Evolutionary conservation across 2,888 invertebrate genomes (phyloP), one percentile per base, ranked within the genome.

Genomic region (Drosophila pseudotalamancana): DNA sequence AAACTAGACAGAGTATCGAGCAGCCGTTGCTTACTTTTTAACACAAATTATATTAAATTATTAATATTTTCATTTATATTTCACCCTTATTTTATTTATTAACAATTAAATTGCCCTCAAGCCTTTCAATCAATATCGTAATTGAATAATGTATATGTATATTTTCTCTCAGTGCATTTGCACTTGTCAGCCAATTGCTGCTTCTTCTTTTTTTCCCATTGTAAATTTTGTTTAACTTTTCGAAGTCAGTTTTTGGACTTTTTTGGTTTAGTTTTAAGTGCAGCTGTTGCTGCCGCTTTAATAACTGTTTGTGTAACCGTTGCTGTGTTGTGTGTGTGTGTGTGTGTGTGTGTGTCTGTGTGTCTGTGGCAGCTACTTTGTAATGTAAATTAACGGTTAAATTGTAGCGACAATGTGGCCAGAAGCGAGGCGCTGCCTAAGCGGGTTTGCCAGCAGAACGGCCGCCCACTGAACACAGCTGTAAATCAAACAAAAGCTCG

Each of bases 321-420:
- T 53, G 21, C 9, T 34, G 6, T 23, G 35, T 18, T 18, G 53
- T 14, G 43, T 8, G 9, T 29, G n/a, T 29, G 25, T 25, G 25
- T 1, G 6, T 1, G 1, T 25, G 25, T 25, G 55, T 29, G 45
- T 37, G 12, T 50, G 54, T 40, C 35, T 6, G 5, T 19, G 57
- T 39, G 50, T 39, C 8, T 57, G 60, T 31, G 29, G 12, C 66
- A 29, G 84, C 66, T 84, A 84, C 81, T 81, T 87, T 88, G 75
- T 67, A 70, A 84, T 88, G 88, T 66, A 88, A 84, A 88, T 88
- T 86, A 84, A 86, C 75, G 67, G 57, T 65, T 74, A 72, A 83
- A 63, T 64, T 74, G 81, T 70, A 57, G 65, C 70, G 59, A 59
- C 64, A 69, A 45, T 53, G 68, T 66, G 64, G 62, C 68, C 69